These are phyloP conservation scores for Ascaphus truei DNA, from an alignment of 2,113 vertebrate genomes.

Conservation along the genomic window DNA sequence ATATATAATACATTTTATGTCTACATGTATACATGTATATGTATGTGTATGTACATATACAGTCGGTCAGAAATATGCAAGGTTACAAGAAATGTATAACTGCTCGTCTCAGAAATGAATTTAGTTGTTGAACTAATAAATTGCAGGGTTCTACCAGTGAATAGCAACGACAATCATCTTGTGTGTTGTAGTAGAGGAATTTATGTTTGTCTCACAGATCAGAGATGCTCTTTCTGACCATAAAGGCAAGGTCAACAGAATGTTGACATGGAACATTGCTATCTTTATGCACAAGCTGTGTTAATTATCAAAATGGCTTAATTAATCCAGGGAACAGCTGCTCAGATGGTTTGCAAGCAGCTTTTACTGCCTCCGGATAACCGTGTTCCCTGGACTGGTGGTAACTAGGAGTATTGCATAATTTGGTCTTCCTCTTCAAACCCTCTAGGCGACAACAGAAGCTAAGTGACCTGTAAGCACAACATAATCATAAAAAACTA, in stretches of 20 bases:
- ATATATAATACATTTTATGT: no score
- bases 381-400: constrained; percentile 22
- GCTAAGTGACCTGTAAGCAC: constrained; percentile 26
- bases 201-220: not conserved
- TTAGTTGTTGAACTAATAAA: no score
- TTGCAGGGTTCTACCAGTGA: no score
- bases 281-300: constrained; percentile 40
- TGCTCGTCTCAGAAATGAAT: no score
- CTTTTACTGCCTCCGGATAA: constrained; percentile 9
- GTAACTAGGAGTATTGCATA: constrained; percentile 20
- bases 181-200: no score
- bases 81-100: no score
- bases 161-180: no score
- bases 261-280: constrained; percentile 31
- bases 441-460: constrained; percentile 23
- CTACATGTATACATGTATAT: no score
- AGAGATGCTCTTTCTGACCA: constrained; percentile 1
- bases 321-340: constrained; percentile 48
- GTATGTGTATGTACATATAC: no score
- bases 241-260: constrained; percentile 44
- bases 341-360: constrained; percentile 26
- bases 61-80: no score
- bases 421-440: constrained; percentile 6
- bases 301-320: constrained; percentile 43
- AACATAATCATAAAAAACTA: not conserved